These are phyloP conservation scores for Ornithorhynchus anatinus DNA, from an alignment of 2,113 vertebrate species.

Conservation along the genomic window DNA sequence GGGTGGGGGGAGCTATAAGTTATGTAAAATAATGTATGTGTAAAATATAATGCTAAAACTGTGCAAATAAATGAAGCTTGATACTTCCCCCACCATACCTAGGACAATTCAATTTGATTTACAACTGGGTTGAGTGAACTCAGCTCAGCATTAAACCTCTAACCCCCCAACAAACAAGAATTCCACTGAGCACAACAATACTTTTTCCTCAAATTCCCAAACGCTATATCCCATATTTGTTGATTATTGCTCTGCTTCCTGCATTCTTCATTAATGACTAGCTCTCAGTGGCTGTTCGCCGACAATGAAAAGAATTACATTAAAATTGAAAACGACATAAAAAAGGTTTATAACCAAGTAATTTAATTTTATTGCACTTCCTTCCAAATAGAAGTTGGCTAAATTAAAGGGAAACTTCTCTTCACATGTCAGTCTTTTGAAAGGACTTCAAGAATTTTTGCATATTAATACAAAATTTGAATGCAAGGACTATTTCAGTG, in stretches of 20 bases:
- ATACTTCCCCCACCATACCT: background rate
- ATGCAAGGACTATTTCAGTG: conserved; percentile 34
- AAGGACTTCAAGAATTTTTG: conserved; percentile 31
- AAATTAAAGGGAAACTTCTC: conserved; percentile 57
- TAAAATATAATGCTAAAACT: no score
- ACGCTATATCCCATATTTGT: background rate
- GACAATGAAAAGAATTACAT: background rate
- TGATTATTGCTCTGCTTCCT: conserved; percentile 9
- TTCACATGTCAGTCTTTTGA: conserved; percentile 36
- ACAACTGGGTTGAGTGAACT: background rate
- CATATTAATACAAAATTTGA: conserved; percentile 36
- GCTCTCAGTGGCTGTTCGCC: conserved; percentile 8
- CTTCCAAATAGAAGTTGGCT: conserved; percentile 37
- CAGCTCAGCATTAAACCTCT: background rate
- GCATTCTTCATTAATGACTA: conserved; percentile 11
- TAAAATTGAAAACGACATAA: conserved; percentile 36
- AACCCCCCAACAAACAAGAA: background rate
- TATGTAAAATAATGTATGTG: no score
- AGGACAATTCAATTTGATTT: background rate
- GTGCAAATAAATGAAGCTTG: background rate
- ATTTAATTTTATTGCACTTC: conserved; percentile 46
- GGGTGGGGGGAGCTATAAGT: no score
- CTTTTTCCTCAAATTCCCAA: background rate
- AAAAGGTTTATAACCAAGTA: conserved; percentile 48
- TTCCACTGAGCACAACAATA: background rate